Conservation (phyloP, 2,113 vertebrate species). For the Lagopus leucura region DNA sequence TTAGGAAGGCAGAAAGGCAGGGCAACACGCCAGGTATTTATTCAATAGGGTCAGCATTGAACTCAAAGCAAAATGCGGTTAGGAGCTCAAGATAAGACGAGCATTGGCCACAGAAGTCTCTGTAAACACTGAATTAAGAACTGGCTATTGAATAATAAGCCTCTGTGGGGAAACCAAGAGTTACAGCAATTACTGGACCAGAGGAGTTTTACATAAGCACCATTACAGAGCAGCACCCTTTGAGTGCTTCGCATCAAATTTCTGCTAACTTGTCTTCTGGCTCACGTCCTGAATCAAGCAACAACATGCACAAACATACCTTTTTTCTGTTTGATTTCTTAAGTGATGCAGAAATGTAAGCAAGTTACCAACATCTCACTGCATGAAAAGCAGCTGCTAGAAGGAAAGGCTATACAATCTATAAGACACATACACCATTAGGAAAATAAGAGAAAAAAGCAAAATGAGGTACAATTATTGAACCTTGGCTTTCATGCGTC, state of each 20-base stretch:
- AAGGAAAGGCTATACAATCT: neutral
- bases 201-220: neutral
- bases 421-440: neutral
- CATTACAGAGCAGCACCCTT: neutral
- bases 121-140: neutral
- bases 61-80: neutral
- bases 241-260: neutral
- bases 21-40: neutral
- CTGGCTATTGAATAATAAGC: neutral
- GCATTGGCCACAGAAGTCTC: neutral
- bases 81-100: neutral
- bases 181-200: neutral
- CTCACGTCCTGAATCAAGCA: neutral
- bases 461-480: neutral
- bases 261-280: neutral
- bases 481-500: neutral
- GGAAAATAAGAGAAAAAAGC: neutral
- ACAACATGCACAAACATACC: neutral
- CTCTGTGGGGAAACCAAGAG: neutral
- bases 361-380: neutral
- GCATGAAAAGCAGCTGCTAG: neutral
- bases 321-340: neutral
- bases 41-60: neutral
- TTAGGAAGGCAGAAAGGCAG: neutral
- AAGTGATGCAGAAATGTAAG: neutral